Evolutionary conservation across 1,140 invertebrate genomes (phyloP), one percentile per base, ranked within the genome.

Genomic region (Caenorhabditis inopinata): DNA sequence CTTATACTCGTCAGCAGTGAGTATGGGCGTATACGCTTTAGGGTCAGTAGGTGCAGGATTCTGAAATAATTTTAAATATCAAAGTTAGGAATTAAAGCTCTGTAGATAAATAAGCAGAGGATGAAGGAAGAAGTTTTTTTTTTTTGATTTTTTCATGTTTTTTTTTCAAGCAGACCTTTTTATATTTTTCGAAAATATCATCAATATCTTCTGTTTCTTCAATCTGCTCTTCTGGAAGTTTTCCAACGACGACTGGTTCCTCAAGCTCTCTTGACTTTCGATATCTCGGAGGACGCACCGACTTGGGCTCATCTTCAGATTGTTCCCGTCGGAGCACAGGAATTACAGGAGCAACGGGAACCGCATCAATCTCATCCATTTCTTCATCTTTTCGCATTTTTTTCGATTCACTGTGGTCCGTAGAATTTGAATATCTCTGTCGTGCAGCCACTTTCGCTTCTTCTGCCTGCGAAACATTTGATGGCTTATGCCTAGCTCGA

Each of bases 341-440:
- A 47, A 75, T 27, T 5, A 46, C 23, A 1, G 45, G 68, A 47
- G 23, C 73, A 0, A 32, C 18, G 1, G 58, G 18, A 68, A 21
- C 62, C 49, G 14, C 45, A n/a, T 46, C 27, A 38, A 48, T 74
- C 78, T 6, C 76, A 16, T 79, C 76, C 46, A 62, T 48, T 23
- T 76, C 75, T 16, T 76, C 75, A 21, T 51, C 76, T 42, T 38
- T 78, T 68, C 32, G 35, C 29, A 68, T 68, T 16, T 58, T 58
- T 29, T 58, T 58, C 6, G 51, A 32, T 32, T 58, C 51, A 58
- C n/a, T 16, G 35, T 14, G 35, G 11, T 68, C 58, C 3, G 58
- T 38, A 6, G 58, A n/a, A 68, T 68, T 68, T 32, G 58, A 68
- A 18, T 68, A 68, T 38, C 58, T 11, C 32, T 68, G 58, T 42